phyloP scores from a whole-genome alignment of 2,797 vertebrate species.

The Mareca strepera region DNA sequence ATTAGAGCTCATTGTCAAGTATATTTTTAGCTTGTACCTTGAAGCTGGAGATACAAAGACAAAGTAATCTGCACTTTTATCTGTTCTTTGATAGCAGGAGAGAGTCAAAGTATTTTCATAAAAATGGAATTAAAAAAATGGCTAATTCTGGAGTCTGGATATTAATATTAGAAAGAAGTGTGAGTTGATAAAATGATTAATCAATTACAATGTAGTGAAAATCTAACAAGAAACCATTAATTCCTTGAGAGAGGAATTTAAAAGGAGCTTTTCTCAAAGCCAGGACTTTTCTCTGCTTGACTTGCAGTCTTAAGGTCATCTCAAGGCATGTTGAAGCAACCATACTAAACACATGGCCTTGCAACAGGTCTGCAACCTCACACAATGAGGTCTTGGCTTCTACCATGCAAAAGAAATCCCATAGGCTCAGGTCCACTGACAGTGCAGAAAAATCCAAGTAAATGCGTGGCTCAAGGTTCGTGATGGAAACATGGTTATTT shows the following conservation, averaged over 20 bases:
- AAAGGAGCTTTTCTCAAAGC: background rate
- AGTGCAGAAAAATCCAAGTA: background rate
- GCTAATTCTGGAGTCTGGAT: background rate
- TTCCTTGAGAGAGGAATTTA: background rate
- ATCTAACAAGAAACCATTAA: background rate
- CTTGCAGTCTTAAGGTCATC: background rate
- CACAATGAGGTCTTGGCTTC: background rate
- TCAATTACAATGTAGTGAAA: background rate
- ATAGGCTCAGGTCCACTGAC: background rate
- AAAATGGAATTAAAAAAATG: background rate
- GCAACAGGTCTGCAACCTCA: background rate
- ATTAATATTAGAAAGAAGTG: background rate
- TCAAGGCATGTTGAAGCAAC: background rate
- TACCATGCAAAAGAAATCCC: background rate
- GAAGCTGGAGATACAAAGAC: background rate
- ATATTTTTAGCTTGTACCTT: constrained; percentile 7
- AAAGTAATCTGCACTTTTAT: background rate
- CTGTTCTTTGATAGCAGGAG: background rate
- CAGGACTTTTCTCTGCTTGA: background rate
- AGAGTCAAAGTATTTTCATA: background rate
- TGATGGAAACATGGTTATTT: background rate
- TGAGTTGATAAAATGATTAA: background rate
- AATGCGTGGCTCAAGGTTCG: background rate
- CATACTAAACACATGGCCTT: background rate
- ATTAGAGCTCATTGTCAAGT: constrained; percentile 9